These are phyloP conservation scores for Dreissena polymorpha DNA, from an alignment of 1,140 invertebrate species.

Conservation along the genomic window DNA sequence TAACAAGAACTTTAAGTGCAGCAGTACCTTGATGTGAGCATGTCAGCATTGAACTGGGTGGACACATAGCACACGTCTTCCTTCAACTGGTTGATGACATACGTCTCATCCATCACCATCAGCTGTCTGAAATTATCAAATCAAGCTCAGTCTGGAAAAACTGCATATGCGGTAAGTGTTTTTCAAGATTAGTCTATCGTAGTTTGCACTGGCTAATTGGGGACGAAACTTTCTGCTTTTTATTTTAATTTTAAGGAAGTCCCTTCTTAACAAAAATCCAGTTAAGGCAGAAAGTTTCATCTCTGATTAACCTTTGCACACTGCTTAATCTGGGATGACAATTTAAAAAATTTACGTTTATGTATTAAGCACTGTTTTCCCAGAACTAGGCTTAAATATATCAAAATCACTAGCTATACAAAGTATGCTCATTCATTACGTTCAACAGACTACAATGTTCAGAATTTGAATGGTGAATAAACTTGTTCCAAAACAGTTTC, in stretches of 20 bases:
- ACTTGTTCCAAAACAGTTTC: no score
- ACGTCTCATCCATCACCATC: constrained; percentile 99
- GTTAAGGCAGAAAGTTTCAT: background rate
- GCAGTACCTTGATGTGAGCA: constrained; percentile 86
- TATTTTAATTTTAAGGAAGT: background rate
- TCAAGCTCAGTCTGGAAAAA: background rate
- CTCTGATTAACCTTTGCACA: no score
- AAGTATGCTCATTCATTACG: no score
- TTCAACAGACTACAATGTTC: no score
- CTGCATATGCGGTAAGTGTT: background rate
- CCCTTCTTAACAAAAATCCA: background rate
- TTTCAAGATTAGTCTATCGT: background rate
- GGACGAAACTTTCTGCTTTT: background rate
- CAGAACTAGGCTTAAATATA: no score
- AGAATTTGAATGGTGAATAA: no score
- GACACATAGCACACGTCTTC: constrained; percentile 98
- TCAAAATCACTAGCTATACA: no score
- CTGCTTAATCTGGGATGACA: no score
- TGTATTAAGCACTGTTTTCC: no score
- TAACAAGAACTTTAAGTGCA: no score
- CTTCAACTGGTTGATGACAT: constrained; percentile 99
- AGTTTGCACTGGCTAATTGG: background rate
- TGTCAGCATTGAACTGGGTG: constrained; percentile 90
- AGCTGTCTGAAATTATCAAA: constrained; percentile 86
- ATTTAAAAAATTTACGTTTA: no score